Base-by-base conservation (phyloP, 2,797 vertebrate species). In the Urosaurus nigricauda region DNA sequence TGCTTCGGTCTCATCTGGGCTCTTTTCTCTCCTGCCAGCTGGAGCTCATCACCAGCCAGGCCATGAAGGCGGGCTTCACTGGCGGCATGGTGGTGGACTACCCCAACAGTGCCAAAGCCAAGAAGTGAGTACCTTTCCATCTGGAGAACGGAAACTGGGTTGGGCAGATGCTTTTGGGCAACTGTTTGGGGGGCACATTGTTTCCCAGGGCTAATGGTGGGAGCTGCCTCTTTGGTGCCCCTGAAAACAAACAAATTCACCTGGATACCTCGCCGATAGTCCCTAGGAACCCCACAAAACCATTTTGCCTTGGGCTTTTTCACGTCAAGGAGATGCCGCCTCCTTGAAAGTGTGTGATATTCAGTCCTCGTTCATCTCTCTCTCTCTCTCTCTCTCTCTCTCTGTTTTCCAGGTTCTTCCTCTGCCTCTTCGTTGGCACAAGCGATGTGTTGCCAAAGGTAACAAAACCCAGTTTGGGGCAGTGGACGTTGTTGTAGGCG, bases 21-120 rank as follows among this genome's bases (percentile, higher is more conserved):
- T 24, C 17, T 47, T 79, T 60, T 60, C 65, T 80, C 40, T 96
- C 9, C 51, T 91, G 19, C n/a, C 94, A 99, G 99, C 93, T 99
- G 93, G 98, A 99, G 94, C 96, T 99, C 92, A 99, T 99, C 93
- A 99, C 98, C 0, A 88, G 97, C 1, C 99, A 99, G 92, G 99
- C 99, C 79, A 99, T 98, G 96, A 98, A 93, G 93, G 98, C 99
- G 0, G 99, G 99, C 71, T 99, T 99, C 95, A 98, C 98, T 0
- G 99, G 99, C 1, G 99, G 99, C 2, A 97, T 99, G 98, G 98
- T 99, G 89, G 98, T 99, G 43, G 99, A 99, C 95, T 99, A 98
- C 90, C 99, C 99, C 87, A 99, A 99, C 97, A 99, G 99, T 13
- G 96, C 97, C 95, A 99, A 98, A 94, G 99, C 99, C 5, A 99